These are phyloP conservation scores for Phymanthus crucifer DNA, from an alignment of 92 coral and sea anemone species.

Conservation along the genomic window DNA sequence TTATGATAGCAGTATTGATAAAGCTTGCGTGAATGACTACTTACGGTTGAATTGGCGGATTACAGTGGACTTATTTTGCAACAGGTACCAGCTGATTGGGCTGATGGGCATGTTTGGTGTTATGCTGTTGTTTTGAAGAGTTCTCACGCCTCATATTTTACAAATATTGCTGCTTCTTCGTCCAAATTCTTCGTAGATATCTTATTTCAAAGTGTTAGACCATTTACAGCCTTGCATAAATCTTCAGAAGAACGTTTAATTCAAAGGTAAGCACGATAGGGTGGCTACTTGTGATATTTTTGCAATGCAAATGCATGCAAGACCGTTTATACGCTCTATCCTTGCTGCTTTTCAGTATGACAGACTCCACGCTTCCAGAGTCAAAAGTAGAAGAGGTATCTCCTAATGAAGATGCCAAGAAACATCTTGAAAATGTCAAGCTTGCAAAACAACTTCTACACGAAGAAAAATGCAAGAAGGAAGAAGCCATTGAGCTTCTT, in stretches of 20 bases:
- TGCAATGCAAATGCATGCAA: background rate
- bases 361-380: background rate
- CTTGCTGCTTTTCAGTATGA: background rate
- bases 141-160: background rate
- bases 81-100: background rate
- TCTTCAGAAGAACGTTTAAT: background rate
- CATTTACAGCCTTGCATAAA: background rate
- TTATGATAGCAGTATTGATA: background rate
- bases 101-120: background rate
- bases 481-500: slow-evolving; percentile 52
- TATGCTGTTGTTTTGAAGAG: background rate
- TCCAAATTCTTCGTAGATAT: background rate
- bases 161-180: background rate
- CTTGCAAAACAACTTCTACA: slow-evolving; percentile 34
- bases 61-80: background rate
- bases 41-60: background rate
- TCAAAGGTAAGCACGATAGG: background rate
- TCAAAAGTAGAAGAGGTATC: slow-evolving; percentile 11
- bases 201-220: background rate
- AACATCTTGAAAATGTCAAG: slow-evolving; percentile 12
- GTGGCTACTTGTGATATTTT: background rate
- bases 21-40: background rate
- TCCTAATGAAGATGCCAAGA: background rate
- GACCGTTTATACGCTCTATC: background rate
- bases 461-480: slow-evolving; percentile 28